phyloP scores from a whole-genome alignment of 2,888 invertebrate species.

The Nephrotoma guestfalica region DNA sequence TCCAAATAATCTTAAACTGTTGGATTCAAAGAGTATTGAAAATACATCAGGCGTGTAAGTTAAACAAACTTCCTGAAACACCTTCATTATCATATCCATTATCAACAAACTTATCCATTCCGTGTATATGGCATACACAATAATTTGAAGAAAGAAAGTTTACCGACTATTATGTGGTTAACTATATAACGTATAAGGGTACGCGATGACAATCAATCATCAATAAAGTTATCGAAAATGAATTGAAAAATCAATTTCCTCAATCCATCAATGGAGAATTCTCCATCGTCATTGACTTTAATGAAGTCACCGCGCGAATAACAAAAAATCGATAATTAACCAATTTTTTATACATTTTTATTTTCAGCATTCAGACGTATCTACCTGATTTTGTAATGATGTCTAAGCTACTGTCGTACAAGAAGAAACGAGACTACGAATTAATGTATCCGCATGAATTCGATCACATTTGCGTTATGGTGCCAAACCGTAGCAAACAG shows the following conservation, averaged over 20 bases:
- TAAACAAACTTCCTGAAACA: background rate
- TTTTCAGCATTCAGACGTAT: background rate
- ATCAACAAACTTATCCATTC: background rate
- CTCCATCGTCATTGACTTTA: background rate
- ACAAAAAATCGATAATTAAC: background rate
- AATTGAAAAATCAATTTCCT: background rate
- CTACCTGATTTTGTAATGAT: background rate
- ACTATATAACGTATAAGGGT: no score
- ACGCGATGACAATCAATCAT: no score
- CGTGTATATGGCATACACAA: no score
- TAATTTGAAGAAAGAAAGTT: no score
- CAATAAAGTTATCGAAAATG: background rate
- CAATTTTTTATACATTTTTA: background rate
- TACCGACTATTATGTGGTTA: no score
- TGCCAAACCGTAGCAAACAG: background rate
- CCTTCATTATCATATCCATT: background rate
- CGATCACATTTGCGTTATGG: constrained; percentile 3
- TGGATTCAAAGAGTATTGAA: background rate
- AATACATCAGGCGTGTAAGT: background rate
- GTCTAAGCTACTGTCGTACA: background rate
- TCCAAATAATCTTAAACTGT: background rate
- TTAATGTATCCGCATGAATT: constrained; percentile 2
- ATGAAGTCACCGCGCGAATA: background rate
- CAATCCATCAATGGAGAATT: background rate
- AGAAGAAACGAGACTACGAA: background rate